Evolutionary conservation across 2,797 vertebrate species (phyloP).

Genomic region (Eulemur albifrons): DNA sequence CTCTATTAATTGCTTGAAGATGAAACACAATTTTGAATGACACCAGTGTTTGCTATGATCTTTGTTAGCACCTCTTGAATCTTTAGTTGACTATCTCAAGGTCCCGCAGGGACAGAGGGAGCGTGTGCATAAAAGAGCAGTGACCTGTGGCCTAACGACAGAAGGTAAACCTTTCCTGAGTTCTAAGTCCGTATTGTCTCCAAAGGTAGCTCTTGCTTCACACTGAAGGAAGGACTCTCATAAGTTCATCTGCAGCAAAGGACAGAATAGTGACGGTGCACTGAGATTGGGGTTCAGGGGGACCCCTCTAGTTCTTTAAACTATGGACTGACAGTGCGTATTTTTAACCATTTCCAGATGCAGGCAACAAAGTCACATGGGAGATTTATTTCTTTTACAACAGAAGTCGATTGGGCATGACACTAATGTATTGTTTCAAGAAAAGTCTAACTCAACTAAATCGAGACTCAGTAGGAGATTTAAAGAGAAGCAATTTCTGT

Average conservation of each 20-base stretch:
- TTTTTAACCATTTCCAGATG: constrained; percentile 76
- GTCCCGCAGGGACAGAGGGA: not conserved
- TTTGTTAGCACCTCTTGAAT: not conserved
- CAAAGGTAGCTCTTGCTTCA: constrained; percentile 51
- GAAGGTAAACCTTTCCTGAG: not conserved
- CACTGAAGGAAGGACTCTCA: not conserved
- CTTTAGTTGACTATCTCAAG: not conserved
- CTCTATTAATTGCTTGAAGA: not conserved
- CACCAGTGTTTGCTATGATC: not conserved
- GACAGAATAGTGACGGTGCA: constrained; percentile 30
- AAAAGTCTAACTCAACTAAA: constrained; percentile 82
- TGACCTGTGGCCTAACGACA: not conserved
- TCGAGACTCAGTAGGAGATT: constrained; percentile 76
- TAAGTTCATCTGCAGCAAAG: not conserved
- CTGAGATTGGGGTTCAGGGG: not conserved
- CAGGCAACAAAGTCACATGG: constrained; percentile 69
- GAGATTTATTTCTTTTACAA: constrained; percentile 82
- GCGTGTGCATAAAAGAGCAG: not conserved
- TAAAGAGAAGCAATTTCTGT: constrained; percentile 82
- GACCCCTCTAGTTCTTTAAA: constrained; percentile 63
- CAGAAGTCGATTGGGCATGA: constrained; percentile 80
- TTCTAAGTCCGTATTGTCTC: constrained; percentile 52
- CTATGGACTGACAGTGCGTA: constrained; percentile 47
- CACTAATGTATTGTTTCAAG: constrained; percentile 82
- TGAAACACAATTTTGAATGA: not conserved